phyloP scores from a whole-genome alignment of 2,113 vertebrate species.

The Synchiropus splendidus region DNA sequence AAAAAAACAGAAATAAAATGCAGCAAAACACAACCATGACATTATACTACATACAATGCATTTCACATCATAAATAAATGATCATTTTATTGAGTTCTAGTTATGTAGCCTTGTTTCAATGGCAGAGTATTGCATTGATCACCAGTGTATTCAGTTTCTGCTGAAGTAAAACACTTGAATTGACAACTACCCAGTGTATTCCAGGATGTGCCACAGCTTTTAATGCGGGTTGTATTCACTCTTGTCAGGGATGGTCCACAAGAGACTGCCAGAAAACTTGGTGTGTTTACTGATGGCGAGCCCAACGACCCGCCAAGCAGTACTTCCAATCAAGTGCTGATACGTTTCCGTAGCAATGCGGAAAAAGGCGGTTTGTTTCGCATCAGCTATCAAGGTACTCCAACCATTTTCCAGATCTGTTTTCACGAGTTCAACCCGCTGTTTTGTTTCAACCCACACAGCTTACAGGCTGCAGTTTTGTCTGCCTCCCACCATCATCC shows the following conservation, averaged over 20 bases:
- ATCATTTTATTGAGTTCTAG: no score
- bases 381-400: slow-evolving; percentile 78
- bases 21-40: no score
- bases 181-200: no score
- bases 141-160: no score
- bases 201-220: no score
- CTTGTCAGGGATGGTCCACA: slow-evolving; percentile 83
- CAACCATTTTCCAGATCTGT: not conserved
- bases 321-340: slow-evolving; percentile 88
- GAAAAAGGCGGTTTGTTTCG: slow-evolving; percentile 85
- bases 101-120: no score
- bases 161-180: no score
- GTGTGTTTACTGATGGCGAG: slow-evolving; percentile 82
- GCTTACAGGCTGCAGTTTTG: slow-evolving; percentile 90
- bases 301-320: slow-evolving; percentile 79
- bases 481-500: slow-evolving; percentile 82
- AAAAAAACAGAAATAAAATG: no score
- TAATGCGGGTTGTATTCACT: not conserved
- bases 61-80: no score
- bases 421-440: not conserved
- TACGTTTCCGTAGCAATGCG: slow-evolving; percentile 82
- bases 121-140: no score
- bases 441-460: slow-evolving; percentile 47
- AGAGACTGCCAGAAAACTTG: slow-evolving; percentile 81
- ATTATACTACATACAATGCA: no score